Evolutionary conservation across 2,888 invertebrate genomes (phyloP).

Genomic region (Siphlonurus alternatus): DNA sequence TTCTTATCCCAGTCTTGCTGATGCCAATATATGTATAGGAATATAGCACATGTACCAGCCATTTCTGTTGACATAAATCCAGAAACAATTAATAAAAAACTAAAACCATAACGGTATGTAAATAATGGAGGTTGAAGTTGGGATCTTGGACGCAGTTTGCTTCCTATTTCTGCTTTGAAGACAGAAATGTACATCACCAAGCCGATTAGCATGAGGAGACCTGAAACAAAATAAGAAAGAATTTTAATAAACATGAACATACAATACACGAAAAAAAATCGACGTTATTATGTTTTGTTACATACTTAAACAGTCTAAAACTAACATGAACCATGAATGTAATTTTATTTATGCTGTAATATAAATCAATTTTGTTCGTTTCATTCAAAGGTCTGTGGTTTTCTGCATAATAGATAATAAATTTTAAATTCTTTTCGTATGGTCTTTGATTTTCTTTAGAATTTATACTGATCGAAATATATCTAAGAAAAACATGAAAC

Average conservation of each 20-base stretch:
- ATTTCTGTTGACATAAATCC: conserved; percentile 72
- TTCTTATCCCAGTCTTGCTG: conserved; percentile 41
- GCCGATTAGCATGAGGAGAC: conserved; percentile 75
- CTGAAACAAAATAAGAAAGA: conserved; percentile 32
- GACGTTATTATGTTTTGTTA: no score
- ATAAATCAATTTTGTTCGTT: background rate
- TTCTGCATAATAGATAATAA: no score
- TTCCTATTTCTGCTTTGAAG: conserved; percentile 78
- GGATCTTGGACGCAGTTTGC: conserved; percentile 66
- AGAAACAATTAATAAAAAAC: conserved; percentile 68
- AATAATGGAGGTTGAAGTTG: conserved; percentile 61
- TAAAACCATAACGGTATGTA: conserved; percentile 75
- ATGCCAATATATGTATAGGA: conserved; percentile 69
- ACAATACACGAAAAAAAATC: background rate
- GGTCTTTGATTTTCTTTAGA: no score
- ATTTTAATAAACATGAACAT: background rate
- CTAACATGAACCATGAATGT: no score
- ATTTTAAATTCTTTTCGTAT: no score
- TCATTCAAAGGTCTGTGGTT: no score
- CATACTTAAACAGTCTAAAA: background rate
- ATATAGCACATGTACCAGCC: conserved; percentile 72
- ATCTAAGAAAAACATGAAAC: no score
- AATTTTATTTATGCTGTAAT: no score
- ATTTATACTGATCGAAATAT: no score
- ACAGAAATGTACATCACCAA: conserved; percentile 87